Evolutionary conservation across 1,140 invertebrate genomes (phyloP).

Genomic region (Artemia franciscana): DNA sequence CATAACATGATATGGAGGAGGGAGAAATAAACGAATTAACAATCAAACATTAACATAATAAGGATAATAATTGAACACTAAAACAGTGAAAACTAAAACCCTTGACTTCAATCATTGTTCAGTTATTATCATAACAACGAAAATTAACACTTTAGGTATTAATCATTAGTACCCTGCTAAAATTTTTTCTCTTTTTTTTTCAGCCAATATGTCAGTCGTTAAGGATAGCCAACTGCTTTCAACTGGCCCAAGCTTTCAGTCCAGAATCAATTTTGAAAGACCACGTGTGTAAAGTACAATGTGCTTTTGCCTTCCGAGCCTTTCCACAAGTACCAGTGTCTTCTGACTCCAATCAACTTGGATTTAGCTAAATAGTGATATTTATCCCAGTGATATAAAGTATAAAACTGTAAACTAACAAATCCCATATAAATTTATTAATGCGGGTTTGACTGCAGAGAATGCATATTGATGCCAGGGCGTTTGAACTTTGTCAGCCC

Average conservation of each 20-base stretch:
- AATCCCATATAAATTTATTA: no score
- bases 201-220: constrained; percentile 29
- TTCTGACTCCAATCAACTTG: constrained; percentile 12
- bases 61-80: no score
- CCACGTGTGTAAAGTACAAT: constrained; percentile 30
- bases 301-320: constrained; percentile 27
- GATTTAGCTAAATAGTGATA: constrained; percentile 12
- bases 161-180: background rate
- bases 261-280: constrained; percentile 24
- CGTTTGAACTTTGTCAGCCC: no score
- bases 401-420: no score
- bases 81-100: no score
- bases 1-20: no score
- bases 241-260: constrained; percentile 21
- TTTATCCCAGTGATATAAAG: no score
- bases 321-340: constrained; percentile 18
- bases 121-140: background rate
- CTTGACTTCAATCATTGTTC: background rate
- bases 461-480: no score
- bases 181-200: constrained; percentile 10
- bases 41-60: no score
- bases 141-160: background rate
- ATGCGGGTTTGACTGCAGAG: no score
- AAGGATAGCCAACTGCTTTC: constrained; percentile 27
- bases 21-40: no score